Conservation (phyloP, 2,888 invertebrate species). For the Protophormia terraenovae region DNA sequence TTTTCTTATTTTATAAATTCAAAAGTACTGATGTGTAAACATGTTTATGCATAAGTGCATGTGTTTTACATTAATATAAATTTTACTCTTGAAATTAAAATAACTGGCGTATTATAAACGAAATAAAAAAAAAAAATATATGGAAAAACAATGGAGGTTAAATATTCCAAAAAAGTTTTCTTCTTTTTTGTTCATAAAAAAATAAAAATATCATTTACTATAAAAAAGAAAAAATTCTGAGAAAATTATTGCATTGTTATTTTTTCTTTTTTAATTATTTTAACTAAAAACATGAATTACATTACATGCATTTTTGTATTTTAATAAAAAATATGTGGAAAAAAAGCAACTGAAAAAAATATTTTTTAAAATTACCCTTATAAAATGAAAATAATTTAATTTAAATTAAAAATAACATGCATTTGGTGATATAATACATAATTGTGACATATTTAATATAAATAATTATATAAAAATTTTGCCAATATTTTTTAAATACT, state of each 20-base stretch:
- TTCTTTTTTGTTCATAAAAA: too few relatives aligned
- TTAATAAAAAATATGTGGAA: neutral
- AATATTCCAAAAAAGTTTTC: too few relatives aligned
- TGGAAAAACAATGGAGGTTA: constrained; percentile 7
- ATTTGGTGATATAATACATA: neutral
- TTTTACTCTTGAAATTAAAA: constrained; percentile 8
- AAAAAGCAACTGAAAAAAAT: neutral
- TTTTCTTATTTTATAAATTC: constrained; percentile 6
- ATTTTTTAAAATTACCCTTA: neutral
- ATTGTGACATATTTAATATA: neutral
- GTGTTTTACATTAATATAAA: constrained; percentile 17
- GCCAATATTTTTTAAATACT: neutral
- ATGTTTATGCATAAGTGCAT: constrained; percentile 43
- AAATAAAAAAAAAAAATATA: neutral
- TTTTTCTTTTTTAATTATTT: neutral
- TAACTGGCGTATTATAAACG: constrained; percentile 8
- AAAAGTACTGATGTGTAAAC: constrained; percentile 34
- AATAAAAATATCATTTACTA: neutral
- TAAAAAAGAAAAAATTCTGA: neutral
- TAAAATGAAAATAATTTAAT: neutral
- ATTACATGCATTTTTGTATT: neutral
- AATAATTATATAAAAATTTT: neutral
- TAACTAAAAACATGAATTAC: neutral
- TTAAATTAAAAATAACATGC: neutral
- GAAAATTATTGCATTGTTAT: neutral